Conservation (phyloP, 2,113 vertebrate species). For the Phyllostomus discolor region DNA sequence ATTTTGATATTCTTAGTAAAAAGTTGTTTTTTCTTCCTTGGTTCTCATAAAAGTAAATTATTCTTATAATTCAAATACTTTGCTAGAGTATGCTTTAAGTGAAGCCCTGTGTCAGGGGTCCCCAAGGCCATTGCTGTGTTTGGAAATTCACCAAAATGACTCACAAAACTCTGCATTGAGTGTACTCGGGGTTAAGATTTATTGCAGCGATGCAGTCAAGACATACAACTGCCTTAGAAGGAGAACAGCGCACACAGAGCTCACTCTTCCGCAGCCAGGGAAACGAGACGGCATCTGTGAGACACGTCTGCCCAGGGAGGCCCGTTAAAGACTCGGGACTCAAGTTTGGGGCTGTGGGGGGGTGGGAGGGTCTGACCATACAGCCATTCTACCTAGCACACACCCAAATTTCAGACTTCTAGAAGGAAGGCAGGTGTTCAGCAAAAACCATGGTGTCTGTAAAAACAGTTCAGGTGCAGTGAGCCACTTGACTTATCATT, state of each 20-base stretch:
- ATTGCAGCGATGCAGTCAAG: not conserved
- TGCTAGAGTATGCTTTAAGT: not conserved
- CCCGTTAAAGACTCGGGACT: not conserved
- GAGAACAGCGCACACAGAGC: not conserved
- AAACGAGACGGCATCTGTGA: not conserved
- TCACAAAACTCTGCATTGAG: not conserved
- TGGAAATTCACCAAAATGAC: conserved; percentile 23
- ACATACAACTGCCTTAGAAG: not conserved
- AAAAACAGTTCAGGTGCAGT: not conserved
- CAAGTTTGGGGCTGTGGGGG: not conserved
- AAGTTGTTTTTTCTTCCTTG: not conserved
- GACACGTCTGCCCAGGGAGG: not conserved
- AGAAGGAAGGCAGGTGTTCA: not conserved
- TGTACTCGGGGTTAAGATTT: not conserved
- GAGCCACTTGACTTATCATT: not conserved
- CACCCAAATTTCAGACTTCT: not conserved
- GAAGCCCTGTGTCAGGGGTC: not conserved
- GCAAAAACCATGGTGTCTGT: not conserved
- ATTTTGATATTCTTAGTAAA: not conserved
- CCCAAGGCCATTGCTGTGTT: not conserved
- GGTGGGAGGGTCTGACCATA: not conserved
- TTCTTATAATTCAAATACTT: not conserved
- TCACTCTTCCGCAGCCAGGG: not conserved
- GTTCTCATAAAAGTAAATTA: not conserved
- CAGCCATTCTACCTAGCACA: not conserved